A percentile compares a stretch with the other conserved stretches of the same genome.
Evolutionary conservation across 2,888 invertebrate species (phyloP).

Genomic region (Tromatobia lineatoria): DNA sequence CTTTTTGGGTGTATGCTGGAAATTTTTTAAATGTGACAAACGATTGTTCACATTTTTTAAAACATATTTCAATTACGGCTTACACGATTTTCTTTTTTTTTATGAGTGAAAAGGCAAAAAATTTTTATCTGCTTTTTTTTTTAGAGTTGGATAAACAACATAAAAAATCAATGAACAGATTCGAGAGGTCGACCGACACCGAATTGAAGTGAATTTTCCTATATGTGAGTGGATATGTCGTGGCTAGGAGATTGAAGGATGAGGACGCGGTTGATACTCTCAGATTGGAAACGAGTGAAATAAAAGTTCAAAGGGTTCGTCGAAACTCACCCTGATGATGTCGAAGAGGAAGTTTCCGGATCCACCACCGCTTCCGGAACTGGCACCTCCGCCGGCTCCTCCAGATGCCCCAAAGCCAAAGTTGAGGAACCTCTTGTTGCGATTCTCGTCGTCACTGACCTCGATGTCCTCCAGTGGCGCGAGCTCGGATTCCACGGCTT

Average conservation of each 20-base stretch:
- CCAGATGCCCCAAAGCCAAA: constrained; percentile 87
- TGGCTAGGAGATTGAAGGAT: background rate
- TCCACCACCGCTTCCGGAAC: constrained; percentile 87
- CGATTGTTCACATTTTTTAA: no score
- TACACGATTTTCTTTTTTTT: no score
- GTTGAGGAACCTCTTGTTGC: constrained; percentile 93
- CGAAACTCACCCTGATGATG: constrained; percentile 92
- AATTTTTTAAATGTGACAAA: no score
- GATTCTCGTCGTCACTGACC: constrained; percentile 92
- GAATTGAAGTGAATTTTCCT: no score
- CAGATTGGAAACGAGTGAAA: background rate
- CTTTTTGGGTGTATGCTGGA: no score
- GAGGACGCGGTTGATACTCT: background rate
- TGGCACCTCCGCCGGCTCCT: constrained; percentile 84
- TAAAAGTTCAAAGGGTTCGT: background rate
- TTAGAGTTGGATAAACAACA: no score
- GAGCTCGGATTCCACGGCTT: constrained; percentile 89
- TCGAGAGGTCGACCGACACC: no score
- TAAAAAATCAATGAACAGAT: no score
- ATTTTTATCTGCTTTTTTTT: no score
- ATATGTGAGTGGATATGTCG: background rate
- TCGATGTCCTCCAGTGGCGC: constrained; percentile 90
- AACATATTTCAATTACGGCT: no score
- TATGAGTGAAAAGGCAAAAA: no score
- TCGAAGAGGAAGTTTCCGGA: constrained; percentile 96